phyloP scores from a whole-genome alignment of 1,140 invertebrate species.

The Copidosoma floridanum region DNA sequence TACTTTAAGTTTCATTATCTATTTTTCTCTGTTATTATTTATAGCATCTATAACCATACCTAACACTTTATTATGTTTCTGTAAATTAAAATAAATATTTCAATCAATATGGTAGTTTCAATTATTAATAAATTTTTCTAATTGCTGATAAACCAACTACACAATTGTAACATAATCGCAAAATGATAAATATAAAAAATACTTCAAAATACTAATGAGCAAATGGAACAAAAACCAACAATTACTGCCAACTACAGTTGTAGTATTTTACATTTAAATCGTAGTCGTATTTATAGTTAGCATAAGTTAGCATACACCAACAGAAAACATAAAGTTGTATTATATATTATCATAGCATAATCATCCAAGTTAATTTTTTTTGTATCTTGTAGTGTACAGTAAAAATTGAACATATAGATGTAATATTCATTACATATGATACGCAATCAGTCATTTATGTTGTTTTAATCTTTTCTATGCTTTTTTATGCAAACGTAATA shows the following conservation, averaged over 20 bases:
- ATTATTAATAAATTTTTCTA: no score
- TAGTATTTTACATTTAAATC: slow-evolving; percentile 55
- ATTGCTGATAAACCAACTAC: slow-evolving; percentile 37
- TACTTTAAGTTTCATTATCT: slow-evolving; percentile 85
- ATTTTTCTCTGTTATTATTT: slow-evolving; percentile 86
- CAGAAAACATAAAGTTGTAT: slow-evolving; percentile 43
- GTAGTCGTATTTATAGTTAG: slow-evolving; percentile 53
- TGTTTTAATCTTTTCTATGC: no score
- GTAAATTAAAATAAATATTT: slow-evolving; percentile 48
- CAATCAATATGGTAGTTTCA: slow-evolving; percentile 33
- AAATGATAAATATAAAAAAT: slow-evolving; percentile 14
- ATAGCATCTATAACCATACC: slow-evolving; percentile 88
- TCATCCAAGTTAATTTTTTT: no score
- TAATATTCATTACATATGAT: no score
- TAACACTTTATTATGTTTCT: slow-evolving; percentile 87
- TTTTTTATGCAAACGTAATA: no score
- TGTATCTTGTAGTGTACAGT: no score
- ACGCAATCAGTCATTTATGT: no score
- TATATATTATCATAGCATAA: slow-evolving; percentile 20
- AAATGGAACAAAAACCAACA: slow-evolving; percentile 43
- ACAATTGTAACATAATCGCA: background rate
- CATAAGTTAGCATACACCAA: slow-evolving; percentile 52
- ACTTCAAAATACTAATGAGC: slow-evolving; percentile 33
- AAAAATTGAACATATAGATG: no score
- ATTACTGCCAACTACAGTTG: slow-evolving; percentile 41